Conservation (phyloP, 92 coral and sea anemone genomes). For the Palythoa grandis region DNA sequence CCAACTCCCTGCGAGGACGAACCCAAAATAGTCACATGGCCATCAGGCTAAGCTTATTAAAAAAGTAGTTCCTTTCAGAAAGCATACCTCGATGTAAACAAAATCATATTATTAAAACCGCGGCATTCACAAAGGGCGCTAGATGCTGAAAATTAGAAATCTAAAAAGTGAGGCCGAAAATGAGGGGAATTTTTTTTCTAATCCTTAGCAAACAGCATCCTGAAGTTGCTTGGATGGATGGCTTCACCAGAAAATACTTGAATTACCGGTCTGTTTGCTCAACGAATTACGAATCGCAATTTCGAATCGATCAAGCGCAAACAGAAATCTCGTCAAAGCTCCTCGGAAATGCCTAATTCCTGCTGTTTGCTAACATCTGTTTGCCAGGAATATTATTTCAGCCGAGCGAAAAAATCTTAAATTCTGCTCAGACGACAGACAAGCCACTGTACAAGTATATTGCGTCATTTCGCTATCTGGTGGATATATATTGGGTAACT, state of each 20-base stretch:
- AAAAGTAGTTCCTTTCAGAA: background rate
- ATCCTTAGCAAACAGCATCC: slow-evolving; percentile 19
- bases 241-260: background rate
- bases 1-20: slow-evolving; percentile 3
- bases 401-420: background rate
- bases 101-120: background rate
- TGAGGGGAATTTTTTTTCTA: background rate
- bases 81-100: slow-evolving; percentile 10
- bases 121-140: slow-evolving; percentile 42
- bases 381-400: slow-evolving; percentile 45
- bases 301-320: slow-evolving; percentile 36
- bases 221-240: too few relatives aligned
- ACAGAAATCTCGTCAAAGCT: slow-evolving; percentile 2
- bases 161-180: slow-evolving; percentile 9
- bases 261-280: slow-evolving; percentile 17
- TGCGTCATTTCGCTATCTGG: background rate
- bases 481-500: background rate
- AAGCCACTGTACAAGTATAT: background rate
- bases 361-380: slow-evolving; percentile 29
- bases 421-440: background rate
- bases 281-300: slow-evolving; percentile 31
- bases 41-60: slow-evolving; percentile 13
- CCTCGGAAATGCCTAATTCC: slow-evolving; percentile 34
- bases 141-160: background rate
- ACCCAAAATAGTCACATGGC: background rate